Evolutionary conservation across 2,888 invertebrate genomes (phyloP).

Genomic region (Amphimallon solstitiale): DNA sequence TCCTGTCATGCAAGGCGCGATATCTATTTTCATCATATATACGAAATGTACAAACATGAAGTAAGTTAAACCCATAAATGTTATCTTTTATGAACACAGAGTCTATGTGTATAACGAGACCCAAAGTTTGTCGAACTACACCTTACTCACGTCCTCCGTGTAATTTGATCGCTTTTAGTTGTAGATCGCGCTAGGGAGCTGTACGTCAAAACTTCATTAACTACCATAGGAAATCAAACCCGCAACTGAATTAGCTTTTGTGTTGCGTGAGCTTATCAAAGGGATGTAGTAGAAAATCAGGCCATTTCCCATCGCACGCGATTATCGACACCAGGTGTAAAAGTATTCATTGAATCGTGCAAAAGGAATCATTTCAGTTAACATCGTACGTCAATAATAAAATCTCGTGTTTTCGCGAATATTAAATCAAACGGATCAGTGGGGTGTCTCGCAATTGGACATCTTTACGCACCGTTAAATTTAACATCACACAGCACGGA

Average conservation of each 20-base stretch:
- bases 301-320: background rate
- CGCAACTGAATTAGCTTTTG: background rate
- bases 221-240: constrained; percentile 1
- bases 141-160: background rate
- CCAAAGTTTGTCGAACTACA: constrained; percentile 8
- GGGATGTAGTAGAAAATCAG: background rate
- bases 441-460: constrained; percentile 3
- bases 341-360: background rate
- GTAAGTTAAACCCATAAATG: background rate
- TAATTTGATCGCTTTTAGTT: constrained; percentile 9
- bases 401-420: background rate
- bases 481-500: background rate
- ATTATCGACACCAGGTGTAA: background rate
- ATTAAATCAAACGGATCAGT: constrained; percentile 11
- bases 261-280: background rate
- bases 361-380: background rate
- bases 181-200: background rate
- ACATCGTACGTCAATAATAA: constrained; percentile 2
- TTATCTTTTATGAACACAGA: constrained; percentile 7
- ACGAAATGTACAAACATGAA: background rate
- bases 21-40: background rate
- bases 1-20: too few species aligned
- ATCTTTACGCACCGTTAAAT: constrained; percentile 11
- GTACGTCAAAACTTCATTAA: constrained; percentile 13
- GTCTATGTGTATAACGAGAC: background rate